Conservation (phyloP, 1,140 invertebrate genomes). For the Zophobas morio region DNA sequence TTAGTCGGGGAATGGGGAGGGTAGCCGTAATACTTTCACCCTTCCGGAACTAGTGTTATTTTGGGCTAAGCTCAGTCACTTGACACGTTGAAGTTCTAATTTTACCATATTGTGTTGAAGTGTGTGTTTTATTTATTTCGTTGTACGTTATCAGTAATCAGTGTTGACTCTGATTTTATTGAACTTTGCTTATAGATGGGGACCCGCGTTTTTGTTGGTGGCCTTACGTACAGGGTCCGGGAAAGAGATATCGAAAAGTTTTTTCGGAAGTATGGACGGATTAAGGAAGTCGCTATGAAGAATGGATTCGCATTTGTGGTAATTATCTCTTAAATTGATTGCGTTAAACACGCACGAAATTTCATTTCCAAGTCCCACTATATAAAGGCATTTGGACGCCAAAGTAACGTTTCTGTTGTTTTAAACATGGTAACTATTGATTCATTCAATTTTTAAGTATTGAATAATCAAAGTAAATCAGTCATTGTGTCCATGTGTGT, state of each 20-base stretch:
- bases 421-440: no score
- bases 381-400: no score
- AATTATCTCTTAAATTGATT: conserved; percentile 26
- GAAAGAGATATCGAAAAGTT: conserved; percentile 98
- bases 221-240: conserved; percentile 92
- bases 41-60: conserved; percentile 2
- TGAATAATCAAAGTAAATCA: no score
- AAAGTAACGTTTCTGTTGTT: no score
- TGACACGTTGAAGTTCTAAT: neutral
- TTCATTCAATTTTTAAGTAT: no score
- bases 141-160: neutral
- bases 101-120: neutral
- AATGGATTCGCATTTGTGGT: conserved; percentile 98
- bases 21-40: conserved; percentile 31
- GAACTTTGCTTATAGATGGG: conserved; percentile 70
- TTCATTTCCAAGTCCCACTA: no score
- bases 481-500: no score
- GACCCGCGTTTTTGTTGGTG: conserved; percentile 96
- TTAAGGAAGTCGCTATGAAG: conserved; percentile 97
- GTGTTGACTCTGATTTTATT: no score
- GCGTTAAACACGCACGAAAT: no score
- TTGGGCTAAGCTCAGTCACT: neutral
- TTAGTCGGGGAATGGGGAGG: conserved; percentile 13
- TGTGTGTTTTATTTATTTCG: neutral
- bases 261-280: conserved; percentile 97